Conservation (phyloP, 2,113 vertebrate genomes). For the Gasterosteus aculeatus region DNA sequence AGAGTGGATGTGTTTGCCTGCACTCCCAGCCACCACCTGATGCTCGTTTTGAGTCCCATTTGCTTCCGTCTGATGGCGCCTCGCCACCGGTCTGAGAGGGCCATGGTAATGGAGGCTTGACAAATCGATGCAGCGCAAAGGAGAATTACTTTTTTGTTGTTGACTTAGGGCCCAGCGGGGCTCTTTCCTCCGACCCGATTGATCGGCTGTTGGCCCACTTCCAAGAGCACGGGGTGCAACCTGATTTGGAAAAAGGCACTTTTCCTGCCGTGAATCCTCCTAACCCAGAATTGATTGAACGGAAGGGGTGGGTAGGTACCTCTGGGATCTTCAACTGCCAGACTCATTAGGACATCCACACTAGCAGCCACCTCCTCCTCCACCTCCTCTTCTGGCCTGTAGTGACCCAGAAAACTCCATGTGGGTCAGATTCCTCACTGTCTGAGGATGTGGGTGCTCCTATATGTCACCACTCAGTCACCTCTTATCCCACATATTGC, state of each 20-base stretch:
- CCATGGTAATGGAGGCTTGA: slow-evolving; percentile 5
- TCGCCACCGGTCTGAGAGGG: not conserved
- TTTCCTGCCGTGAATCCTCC: slow-evolving; percentile 17
- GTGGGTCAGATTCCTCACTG: slow-evolving; percentile 55
- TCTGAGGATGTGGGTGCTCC: slow-evolving; percentile 3
- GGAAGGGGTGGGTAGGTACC: slow-evolving; percentile 22
- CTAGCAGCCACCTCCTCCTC: slow-evolving; percentile 12
- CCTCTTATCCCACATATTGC: slow-evolving; percentile 8
- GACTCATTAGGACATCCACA: slow-evolving; percentile 47
- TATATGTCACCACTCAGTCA: slow-evolving; percentile 1
- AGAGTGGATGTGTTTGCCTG: not conserved
- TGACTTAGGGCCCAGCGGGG: slow-evolving; percentile 19
- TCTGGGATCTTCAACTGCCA: slow-evolving; percentile 32
- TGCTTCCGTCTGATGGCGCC: not conserved
- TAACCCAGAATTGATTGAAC: slow-evolving; percentile 37
- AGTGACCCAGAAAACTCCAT: slow-evolving; percentile 68
- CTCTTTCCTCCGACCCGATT: slow-evolving; percentile 19
- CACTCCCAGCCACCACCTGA: not conserved
- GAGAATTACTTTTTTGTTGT: not conserved
- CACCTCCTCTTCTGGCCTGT: slow-evolving; percentile 33
- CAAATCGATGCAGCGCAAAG: slow-evolving; percentile 2
- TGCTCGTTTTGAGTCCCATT: not conserved
- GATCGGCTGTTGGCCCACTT: slow-evolving; percentile 35
- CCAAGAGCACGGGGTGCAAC: slow-evolving; percentile 20
- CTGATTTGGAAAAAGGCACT: slow-evolving; percentile 17